phyloP scores from a whole-genome alignment of 64 coral and sea anemone genomes.

The Actinia tenebrosa region DNA sequence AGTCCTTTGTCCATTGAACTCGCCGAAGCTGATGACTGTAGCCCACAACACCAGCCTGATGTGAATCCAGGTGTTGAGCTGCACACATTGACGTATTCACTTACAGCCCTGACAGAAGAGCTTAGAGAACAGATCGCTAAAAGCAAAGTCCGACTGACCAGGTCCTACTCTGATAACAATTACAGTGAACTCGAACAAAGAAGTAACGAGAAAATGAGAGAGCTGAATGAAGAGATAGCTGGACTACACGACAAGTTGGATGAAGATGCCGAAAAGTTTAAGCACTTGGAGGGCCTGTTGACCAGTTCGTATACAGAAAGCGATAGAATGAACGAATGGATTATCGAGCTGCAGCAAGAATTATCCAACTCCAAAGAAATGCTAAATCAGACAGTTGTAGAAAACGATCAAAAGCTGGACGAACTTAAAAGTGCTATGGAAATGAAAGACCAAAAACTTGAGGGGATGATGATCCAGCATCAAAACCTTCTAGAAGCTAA shows the following conservation, averaged over 20 bases:
- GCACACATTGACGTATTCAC: background rate
- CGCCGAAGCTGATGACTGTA: background rate
- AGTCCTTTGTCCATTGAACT: constrained; percentile 9
- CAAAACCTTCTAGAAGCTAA: background rate
- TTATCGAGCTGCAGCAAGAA: background rate
- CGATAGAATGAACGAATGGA: background rate
- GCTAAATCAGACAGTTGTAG: background rate
- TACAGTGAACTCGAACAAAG: background rate
- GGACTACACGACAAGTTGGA: background rate
- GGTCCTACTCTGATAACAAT: background rate
- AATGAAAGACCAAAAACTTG: constrained; percentile 4
- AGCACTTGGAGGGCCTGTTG: background rate
- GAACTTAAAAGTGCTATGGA: background rate
- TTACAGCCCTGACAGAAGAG: background rate
- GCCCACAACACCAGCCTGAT: background rate
- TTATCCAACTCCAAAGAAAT: background rate
- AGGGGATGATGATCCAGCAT: background rate
- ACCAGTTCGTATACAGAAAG: background rate
- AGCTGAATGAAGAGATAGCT: background rate
- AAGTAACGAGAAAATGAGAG: background rate
- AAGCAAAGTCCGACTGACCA: background rate
- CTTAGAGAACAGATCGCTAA: background rate
- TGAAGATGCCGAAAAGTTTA: background rate
- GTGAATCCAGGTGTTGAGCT: background rate
- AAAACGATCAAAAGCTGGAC: background rate